phyloP scores from a whole-genome alignment of 2,113 vertebrate genomes.

The Perca flavescens region DNA sequence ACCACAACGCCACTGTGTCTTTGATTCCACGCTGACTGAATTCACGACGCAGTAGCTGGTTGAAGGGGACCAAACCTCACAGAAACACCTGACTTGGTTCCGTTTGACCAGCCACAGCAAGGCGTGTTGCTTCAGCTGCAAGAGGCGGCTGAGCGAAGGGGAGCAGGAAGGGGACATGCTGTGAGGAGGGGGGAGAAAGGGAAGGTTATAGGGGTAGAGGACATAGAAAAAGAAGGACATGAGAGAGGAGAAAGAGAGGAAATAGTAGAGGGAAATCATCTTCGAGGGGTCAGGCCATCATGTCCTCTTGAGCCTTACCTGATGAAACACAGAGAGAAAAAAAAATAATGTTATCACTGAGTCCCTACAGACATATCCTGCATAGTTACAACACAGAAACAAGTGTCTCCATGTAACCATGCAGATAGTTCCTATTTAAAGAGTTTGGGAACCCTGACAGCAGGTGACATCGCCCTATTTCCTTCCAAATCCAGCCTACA shows the following conservation, averaged over 20 bases:
- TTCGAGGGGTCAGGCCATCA: background rate
- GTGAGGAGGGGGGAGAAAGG: background rate
- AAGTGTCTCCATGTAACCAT: constrained; percentile 43
- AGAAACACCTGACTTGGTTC: constrained; percentile 99
- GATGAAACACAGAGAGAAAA: constrained; percentile 60
- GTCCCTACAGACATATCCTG: background rate
- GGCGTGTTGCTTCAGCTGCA: constrained; percentile 83
- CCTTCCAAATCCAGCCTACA: constrained; percentile 59
- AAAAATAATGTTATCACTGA: background rate
- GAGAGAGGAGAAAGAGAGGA: background rate
- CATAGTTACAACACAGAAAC: constrained; percentile 14
- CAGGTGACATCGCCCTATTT: constrained; percentile 52
- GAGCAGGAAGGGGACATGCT: constrained; percentile 5
- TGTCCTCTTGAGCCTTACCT: constrained; percentile 70
- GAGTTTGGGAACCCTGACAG: constrained; percentile 53
- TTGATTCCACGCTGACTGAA: constrained; percentile 79
- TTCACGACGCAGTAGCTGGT: constrained; percentile 97
- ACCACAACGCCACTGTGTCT: constrained; percentile 47
- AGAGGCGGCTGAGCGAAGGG: constrained; percentile 51
- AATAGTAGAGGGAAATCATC: constrained; percentile 21
- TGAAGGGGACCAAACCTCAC: constrained; percentile 99
- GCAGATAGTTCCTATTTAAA: constrained; percentile 67
- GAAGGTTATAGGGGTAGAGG: constrained; percentile 5
- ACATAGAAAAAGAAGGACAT: constrained; percentile 10
- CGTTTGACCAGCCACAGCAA: constrained; percentile 99